Evolutionary conservation across 2,888 invertebrate genomes (phyloP).

Genomic region (Ectropis crepuscularia): DNA sequence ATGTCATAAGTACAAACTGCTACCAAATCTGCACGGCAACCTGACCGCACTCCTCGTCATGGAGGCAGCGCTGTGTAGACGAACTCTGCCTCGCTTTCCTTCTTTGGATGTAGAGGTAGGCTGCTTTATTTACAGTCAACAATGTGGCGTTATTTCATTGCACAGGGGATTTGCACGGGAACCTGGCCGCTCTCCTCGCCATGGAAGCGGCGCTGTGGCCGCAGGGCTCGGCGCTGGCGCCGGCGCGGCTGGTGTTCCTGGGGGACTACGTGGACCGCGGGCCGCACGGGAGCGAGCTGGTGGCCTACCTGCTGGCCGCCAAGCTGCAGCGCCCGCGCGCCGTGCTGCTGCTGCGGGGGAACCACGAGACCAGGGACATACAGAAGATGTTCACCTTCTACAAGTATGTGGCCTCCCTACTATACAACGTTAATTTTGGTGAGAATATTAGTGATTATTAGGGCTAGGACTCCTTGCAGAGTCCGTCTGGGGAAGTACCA

Average conservation of each 20-base stretch:
- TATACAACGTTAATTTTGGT: neutral
- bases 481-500: too few relatives aligned
- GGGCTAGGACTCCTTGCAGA: too few relatives aligned
- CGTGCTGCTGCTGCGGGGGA: constrained; percentile 88
- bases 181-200: constrained; percentile 87
- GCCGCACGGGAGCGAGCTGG: constrained; percentile 87
- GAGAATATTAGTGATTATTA: neutral
- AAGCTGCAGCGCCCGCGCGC: constrained; percentile 88
- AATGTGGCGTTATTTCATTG: too few relatives aligned
- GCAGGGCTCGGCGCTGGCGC: constrained; percentile 86
- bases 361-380: constrained; percentile 90
- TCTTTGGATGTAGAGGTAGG: neutral
- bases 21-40: too few relatives aligned
- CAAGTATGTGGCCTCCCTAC: constrained; percentile 71
- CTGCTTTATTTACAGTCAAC: too few relatives aligned
- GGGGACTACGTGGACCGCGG: constrained; percentile 93
- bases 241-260: constrained; percentile 87
- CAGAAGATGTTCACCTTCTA: constrained; percentile 90
- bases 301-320: constrained; percentile 88
- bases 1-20: too few relatives aligned
- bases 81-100: too few relatives aligned
- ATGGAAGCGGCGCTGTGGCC: constrained; percentile 90
- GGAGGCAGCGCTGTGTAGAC: too few relatives aligned
- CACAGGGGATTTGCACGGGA: constrained; percentile 90
- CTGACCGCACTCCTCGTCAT: too few relatives aligned